Base-by-base conservation (phyloP, 2,113 vertebrate species). In the Trinectes maculatus region DNA sequence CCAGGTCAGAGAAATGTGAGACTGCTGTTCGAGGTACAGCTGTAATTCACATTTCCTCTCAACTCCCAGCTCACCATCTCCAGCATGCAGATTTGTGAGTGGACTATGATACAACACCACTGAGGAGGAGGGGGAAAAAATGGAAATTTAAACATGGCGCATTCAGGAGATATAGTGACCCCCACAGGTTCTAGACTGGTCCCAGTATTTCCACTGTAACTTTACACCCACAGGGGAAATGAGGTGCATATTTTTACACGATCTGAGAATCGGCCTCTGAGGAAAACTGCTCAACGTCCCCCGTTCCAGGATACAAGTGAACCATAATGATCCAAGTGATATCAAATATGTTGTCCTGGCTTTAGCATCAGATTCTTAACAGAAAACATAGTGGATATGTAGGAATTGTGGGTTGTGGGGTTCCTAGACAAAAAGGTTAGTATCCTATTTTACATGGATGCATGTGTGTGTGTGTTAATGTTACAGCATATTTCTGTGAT, bases 31-130 rank as follows among this genome's bases (percentile, higher is more conserved):
- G 65, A 64, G 37, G 25, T 68, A 62, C 80, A 87, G 73, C 80
- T 88, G 83, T 64, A 63, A 82, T 86, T 84, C 68, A 82, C 85
- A 84, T 85, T 88, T 89, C 77, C 77, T 73, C 71, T 72, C 29
- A 83, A 71, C 18, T 85, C 72, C 63, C 76, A 60, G 56, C 25
- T 68, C 64, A 34, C 22, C 60, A 48, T 61, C 58, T 64, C 58
- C 28, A 43, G 42, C 39, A 60, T 78, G 42, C 68, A 79, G 56
- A 64, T 78, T 47, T 83, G 36, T 76, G 67, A 78, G 43, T 42
- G 65, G 44, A 15, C 6, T 6, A 19, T 73, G 72, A 88, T 58
- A 81, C 36, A 39, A 59, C 71, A 75, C 77, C 54, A 72, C 48
- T 29, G 77, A 77, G 79, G 28, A 73, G 65, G 44, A 54, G 44